Base-by-base conservation (phyloP, 2,797 vertebrate genomes). In the Halcyon badia region DNA sequence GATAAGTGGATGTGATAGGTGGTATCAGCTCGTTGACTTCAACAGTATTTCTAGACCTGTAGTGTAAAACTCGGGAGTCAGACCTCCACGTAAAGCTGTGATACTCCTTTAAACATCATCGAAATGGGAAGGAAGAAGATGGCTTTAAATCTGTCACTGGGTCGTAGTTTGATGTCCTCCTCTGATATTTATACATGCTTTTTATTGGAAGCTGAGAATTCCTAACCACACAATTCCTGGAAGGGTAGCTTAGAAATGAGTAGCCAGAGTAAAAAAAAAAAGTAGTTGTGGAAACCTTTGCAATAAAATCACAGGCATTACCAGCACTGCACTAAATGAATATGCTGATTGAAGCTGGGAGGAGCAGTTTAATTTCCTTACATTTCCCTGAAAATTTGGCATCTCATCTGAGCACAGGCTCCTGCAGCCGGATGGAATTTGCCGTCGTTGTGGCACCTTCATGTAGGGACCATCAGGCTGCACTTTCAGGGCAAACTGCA, bases 171-270 rank as follows among this genome's bases (percentile, higher is more conserved):
- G 70, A 81, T 37, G 46, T 69, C 30, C 35, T 77, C 4, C 61
- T 77, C 28, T 79, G 85, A 66, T 82, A 69, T 30, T 87, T 77
- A 87, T 51, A 57, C 77, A 31, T 86, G 16, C 10, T 54, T 58
- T 62, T 60, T 44, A 13, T 44, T 78, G 77, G 72, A 76, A 84
- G 62, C 54, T 60, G 51, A 56, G 58, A 70, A 33, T 79, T 64
- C 25, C 3, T 9, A 54, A 61, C 28, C 39, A 20, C 0, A 0
- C 0, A 1, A 28, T 69, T 91, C 89, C 51, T 79, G 85, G 58
- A 88, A 88, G 31, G 28, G 16, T 14, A 9, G 11, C 69, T 73
- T 77, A 5, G 37, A 80, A 66, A 75, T 6, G 11, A 65, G 20
- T 25, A 49, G 33, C 49, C 24, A 30, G 65, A 75, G 14, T 42